Percentiles rank a stretch among this genome's conserved stretches.
Evolutionary conservation across 2,113 vertebrate species (phyloP).

Genomic region (Limanda limanda): DNA sequence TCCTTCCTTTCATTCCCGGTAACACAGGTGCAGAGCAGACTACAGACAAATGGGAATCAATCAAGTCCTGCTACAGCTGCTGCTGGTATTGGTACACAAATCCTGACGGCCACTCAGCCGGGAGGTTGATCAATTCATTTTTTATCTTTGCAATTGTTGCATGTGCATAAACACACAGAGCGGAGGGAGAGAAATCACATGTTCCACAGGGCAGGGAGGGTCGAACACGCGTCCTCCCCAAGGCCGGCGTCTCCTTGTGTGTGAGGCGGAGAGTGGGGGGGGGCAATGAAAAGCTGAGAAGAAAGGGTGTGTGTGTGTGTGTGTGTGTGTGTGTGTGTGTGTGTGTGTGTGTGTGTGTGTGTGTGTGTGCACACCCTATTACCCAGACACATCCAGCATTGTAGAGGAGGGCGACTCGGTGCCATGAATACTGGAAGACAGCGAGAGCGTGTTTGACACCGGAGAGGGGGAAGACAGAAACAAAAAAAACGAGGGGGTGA

Average conservation of each 20-base stretch:
- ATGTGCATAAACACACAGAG: conserved; percentile 35
- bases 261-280: conserved; percentile 51
- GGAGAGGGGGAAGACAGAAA: conserved; percentile 25
- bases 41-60: conserved; percentile 62
- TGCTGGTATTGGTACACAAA: conserved; percentile 61
- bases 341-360: conserved; percentile 27
- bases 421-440: conserved; percentile 55
- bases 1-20: conserved; percentile 60
- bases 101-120: conserved; percentile 27
- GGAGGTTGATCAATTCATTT: conserved; percentile 44
- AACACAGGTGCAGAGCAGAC: conserved; percentile 71
- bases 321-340: conserved; percentile 34
- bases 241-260: conserved; percentile 59
- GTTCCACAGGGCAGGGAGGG: conserved; percentile 45
- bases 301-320: conserved; percentile 50
- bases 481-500: neutral
- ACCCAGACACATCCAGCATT: conserved; percentile 63
- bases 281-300: conserved; percentile 66
- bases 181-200: conserved; percentile 46
- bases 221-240: conserved; percentile 55
- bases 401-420: conserved; percentile 46
- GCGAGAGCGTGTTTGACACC: conserved; percentile 55
- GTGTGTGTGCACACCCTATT: conserved; percentile 53
- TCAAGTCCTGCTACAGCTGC: conserved; percentile 52
- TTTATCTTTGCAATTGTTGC: conserved; percentile 39